A percentile compares a stretch with the other conserved stretches of the same genome.
Conservation (phyloP, 2,888 invertebrate species). For the Scelioninae gen. 2 region DNA sequence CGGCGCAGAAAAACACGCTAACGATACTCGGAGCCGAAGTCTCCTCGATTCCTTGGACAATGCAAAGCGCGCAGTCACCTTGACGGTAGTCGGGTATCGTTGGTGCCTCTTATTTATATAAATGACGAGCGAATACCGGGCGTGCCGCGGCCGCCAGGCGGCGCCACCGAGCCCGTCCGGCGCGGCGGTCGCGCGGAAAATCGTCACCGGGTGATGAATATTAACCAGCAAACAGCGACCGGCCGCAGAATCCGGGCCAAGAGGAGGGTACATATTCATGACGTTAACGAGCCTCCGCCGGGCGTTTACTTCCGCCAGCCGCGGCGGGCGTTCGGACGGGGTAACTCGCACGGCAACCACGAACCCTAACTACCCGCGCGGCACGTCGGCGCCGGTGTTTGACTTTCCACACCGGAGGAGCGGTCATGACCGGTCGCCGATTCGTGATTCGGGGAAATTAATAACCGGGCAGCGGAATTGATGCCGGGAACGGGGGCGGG, state of each 20-base stretch:
- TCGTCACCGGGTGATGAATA: constrained; percentile 71
- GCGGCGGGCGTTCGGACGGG: constrained; percentile 72
- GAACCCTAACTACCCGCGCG: constrained; percentile 75
- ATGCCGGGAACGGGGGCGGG: constrained; percentile 46
- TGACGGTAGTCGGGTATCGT: constrained; percentile 74
- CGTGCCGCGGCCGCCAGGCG: constrained; percentile 7
- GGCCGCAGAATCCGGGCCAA: constrained; percentile 63
- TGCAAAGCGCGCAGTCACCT: constrained; percentile 74
- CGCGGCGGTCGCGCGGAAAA: constrained; percentile 59
- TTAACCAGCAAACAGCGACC: constrained; percentile 73
- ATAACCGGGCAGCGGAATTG: too few species aligned
- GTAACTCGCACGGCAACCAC: constrained; percentile 76
- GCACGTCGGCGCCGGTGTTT: constrained; percentile 62
- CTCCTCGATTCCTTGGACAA: constrained; percentile 65
- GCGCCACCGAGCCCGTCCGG: constrained; percentile 44
- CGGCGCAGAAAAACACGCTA: constrained; percentile 71
- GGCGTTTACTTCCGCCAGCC: constrained; percentile 76
- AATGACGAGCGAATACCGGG: constrained; percentile 75
- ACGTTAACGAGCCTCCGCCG: constrained; percentile 76
- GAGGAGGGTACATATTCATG: constrained; percentile 76
- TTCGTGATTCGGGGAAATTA: too few species aligned
- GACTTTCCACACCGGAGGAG: constrained; percentile 68
- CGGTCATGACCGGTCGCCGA: too few species aligned
- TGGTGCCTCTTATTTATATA: constrained; percentile 75
- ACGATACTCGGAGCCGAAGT: constrained; percentile 68